Evolutionary conservation across 2,113 vertebrate species (phyloP).

Genomic region (Gnathonemus longibarbis): DNA sequence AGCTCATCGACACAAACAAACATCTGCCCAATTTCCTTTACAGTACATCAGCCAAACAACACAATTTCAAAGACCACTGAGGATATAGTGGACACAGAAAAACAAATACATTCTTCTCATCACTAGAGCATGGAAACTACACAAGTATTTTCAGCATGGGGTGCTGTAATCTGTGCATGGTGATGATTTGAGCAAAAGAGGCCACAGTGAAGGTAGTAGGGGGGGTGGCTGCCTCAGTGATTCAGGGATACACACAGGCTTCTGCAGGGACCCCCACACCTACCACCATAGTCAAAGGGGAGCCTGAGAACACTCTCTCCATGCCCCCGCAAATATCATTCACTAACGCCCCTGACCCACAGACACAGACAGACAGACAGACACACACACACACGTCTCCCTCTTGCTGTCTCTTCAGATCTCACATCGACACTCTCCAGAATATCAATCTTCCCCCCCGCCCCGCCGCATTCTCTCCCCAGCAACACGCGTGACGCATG

Average conservation of each 20-base stretch:
- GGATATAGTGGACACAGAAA: not conserved
- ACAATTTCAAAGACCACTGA: not conserved
- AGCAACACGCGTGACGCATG: not conserved
- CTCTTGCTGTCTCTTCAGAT: not conserved
- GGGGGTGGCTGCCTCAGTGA: not conserved
- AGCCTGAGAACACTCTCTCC: not conserved
- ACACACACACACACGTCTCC: not conserved
- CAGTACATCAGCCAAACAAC: not conserved
- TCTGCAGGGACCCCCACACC: not conserved
- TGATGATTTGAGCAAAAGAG: not conserved
- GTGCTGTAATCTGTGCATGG: not conserved
- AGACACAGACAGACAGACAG: too few species aligned
- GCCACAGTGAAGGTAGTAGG: not conserved
- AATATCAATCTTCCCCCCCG: not conserved
- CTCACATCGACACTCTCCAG: not conserved
- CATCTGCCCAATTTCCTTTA: not conserved
- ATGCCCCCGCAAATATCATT: not conserved
- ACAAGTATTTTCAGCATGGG: not conserved
- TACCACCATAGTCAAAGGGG: not conserved
- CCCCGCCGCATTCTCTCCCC: not conserved
- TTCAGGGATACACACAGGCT: not conserved
- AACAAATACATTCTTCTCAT: not conserved
- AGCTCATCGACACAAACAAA: not conserved
- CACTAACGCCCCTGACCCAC: not conserved
- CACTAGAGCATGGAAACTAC: not conserved